These are phyloP conservation scores for Gari tellinella DNA, from an alignment of 2,888 invertebrate genomes.

Conservation along the genomic window DNA sequence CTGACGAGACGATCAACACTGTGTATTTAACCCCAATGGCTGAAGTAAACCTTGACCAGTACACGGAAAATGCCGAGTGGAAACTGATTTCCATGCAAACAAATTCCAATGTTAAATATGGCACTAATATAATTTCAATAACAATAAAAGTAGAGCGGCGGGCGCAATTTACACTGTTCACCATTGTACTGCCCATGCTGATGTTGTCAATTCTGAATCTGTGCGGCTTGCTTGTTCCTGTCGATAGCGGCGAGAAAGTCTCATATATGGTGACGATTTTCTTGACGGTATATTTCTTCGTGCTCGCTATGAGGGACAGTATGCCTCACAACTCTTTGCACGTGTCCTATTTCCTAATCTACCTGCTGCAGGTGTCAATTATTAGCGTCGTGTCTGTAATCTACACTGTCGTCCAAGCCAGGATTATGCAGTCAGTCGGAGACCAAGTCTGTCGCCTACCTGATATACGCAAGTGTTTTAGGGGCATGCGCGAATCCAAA, in stretches of 20 bases:
- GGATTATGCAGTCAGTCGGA: too few relatives aligned
- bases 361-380: slow-evolving; percentile 5
- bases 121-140: too few relatives aligned
- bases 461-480: too few relatives aligned
- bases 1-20: slow-evolving; percentile 4
- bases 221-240: slow-evolving; percentile 4
- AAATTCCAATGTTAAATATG: background rate
- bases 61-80: slow-evolving; percentile 18
- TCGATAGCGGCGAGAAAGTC: slow-evolving; percentile 15
- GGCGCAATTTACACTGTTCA: slow-evolving; percentile 12
- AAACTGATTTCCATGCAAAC: slow-evolving; percentile 1
- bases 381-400: slow-evolving; percentile 4
- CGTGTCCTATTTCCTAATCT: slow-evolving; percentile 16
- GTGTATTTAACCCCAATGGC: slow-evolving; percentile 2
- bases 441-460: too few relatives aligned
- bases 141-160: slow-evolving; percentile 9
- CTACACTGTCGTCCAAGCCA: slow-evolving; percentile 3
- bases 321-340: slow-evolving; percentile 10
- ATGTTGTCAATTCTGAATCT: slow-evolving; percentile 10
- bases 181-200: slow-evolving; percentile 5
- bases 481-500: too few relatives aligned
- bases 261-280: slow-evolving; percentile 12
- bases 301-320: slow-evolving; percentile 5
- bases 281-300: slow-evolving; percentile 10
- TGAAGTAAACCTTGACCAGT: slow-evolving; percentile 3